Evolutionary conservation across 1,140 invertebrate genomes (phyloP), one percentile per base, ranked within the genome.

Genomic region (Drosophila bipectinata): DNA sequence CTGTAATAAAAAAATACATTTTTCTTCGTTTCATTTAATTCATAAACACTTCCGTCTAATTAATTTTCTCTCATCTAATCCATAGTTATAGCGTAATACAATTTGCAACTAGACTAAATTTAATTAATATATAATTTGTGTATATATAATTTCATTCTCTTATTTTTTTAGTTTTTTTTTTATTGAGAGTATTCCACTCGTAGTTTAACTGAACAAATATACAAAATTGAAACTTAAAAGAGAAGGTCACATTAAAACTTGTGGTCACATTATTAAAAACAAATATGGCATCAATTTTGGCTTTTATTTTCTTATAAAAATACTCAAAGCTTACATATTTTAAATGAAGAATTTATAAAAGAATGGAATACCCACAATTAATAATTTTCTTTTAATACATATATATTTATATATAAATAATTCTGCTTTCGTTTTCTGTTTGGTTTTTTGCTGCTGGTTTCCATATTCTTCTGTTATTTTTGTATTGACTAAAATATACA

Each of bases 1-100:
- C 24, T 44, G 57, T 80, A 77, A 77, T 84, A 84, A 85, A 84
- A 84, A 84, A 84, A 84, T 84, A 84, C 81, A 85, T 79, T 58
- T 74, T 56, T 55, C 34, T 15, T 34, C 12, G 4, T n/a, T 72
- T 14, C 71, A 49, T 68, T 66, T 37, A 67, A 68, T 55, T 54
- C 26, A 52, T 61, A 53, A 61, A 53, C 41, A 45, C 34, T 59
- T 60, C 41, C 54, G 2, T 62, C 51, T 15, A 44, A 56, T 44
- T 15, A 44, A 44, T 44, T 34, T 21, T 53, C 60, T 39, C 48
- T 63, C 60, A 28, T 41, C 49, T 64, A 63, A 56, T 56, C 58
- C 60, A 44, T 55, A 64, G 51, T 73, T 64, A 39, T 63, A 73
- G 52, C 72, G 58, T 73, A 73, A 63, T 74, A 73, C 69, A 74